Evolutionary conservation across 2,113 vertebrate species (phyloP), one percentile per base, ranked within the genome.

Genomic region (Microcebus griseorufus): DNA sequence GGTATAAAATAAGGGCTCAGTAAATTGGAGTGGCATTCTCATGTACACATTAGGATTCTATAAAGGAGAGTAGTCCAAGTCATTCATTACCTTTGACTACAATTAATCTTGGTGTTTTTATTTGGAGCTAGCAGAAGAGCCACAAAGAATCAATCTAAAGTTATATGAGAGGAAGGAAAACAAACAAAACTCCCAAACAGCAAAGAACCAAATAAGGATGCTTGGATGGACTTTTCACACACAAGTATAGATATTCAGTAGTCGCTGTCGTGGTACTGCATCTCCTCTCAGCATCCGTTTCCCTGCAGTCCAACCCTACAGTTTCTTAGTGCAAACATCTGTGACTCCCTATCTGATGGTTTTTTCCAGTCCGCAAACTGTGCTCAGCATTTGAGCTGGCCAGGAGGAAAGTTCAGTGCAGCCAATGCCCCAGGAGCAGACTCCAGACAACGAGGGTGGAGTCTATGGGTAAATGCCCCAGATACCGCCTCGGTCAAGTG

Each of bases 251-350:
- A 11, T 13, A 51, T 34, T 76, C 73, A 34, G 51, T 23, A 34
- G 6, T 6, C 0, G 0, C 34, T 9, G 3, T 9, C 4, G 0
- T 64, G 55, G 7, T 37, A 37, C 34, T 6, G 11, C 42, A 29
- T 16, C 4, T 32, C 32, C 3, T 53, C 29, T 84, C 23, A 67
- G 14, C 34, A 88, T 12, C 51, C 32, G 13, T 34, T 53, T 42
- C 29, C 4, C 45, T 53, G 16, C 10, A 70, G 14, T n/a, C 32
- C 65, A 37, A 20, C 9, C 20, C 37, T 22, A 39, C 0, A n/a
- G 23, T 27, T n/a, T 72, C 78, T 37, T 48, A 29, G 32, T 67
- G n/a, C 1, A 70, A 60, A 37, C 22, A 17, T 64, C 82, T 58
- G 45, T 58, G 53, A 76, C 4, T 60, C 23, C 51, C 64, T 81